Base-by-base conservation (phyloP, 2,888 invertebrate genomes). In the Diloba caeruleocephala region DNA sequence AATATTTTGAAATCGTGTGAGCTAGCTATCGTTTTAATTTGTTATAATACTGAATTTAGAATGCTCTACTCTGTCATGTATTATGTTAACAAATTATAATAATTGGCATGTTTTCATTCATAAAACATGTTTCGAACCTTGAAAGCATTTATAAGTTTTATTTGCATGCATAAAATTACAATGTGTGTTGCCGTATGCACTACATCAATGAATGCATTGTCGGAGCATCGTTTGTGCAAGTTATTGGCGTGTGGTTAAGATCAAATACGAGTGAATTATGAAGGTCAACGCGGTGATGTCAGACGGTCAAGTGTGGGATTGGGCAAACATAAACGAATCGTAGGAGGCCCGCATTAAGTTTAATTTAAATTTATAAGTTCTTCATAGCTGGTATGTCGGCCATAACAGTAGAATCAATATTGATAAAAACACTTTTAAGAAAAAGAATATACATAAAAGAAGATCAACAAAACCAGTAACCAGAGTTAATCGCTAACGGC, bases 281-380 rank as follows among this genome's bases (percentile, higher is more conserved):
- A 74, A 71, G 73, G 73, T 37, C 66, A 56, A 9, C 34, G 39
- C 34, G 71, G 17, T 74, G 73, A 74, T 69, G 72, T 74, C 73
- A 74, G 58, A 15, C 58, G 56, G 58, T 50, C 61, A 63, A 57
- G 75, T 55, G 75, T 74, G 64, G 72, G 73, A 49, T 59, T 51
- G 51, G 54, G 46, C 69, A 60, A 63, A 65, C 61, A 71, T 64
- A 54, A 34, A 50, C 52, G 41, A 51, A 45, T 43, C 17, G 32
- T 9, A 44, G 41, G 26, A 41, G 42, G 26, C 50, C 53, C n/a
- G n/a, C 57, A 60, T 54, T 58, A 46, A 44, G 28, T 41, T 36
- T 17, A 13, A 57, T 65, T 58, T 42, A 64, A 19, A 21, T 7
- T 21, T 21, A 4, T n/a, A 21, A 21, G 21, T 3, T 19, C 19